Conservation (phyloP, 2,797 vertebrate genomes). For the Melanotaenia pygmaea region DNA sequence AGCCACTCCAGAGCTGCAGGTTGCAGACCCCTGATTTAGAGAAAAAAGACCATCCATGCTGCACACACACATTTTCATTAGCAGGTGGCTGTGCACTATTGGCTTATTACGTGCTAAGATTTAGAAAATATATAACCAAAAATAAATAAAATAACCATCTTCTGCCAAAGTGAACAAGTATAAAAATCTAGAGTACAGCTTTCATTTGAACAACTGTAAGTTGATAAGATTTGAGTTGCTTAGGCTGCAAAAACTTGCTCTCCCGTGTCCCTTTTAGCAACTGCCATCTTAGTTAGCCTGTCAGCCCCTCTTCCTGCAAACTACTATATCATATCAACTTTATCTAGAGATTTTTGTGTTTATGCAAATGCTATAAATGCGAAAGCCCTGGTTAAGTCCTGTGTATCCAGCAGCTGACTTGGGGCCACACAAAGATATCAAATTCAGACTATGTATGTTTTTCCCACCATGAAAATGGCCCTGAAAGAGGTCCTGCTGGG, state of each 20-base stretch:
- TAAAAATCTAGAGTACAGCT: too few relatives aligned
- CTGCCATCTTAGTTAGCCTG: neutral
- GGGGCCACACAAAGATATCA: neutral
- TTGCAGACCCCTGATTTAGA: too few relatives aligned
- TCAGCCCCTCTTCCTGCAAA: neutral
- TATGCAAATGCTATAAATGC: neutral
- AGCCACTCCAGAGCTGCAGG: too few relatives aligned
- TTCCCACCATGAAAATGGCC: neutral
- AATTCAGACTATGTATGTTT: neutral
- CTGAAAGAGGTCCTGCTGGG: conserved; percentile 1
- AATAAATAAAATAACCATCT: too few relatives aligned
- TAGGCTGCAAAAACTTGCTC: neutral
- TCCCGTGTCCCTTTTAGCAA: neutral
- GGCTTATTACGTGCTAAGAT: too few relatives aligned
- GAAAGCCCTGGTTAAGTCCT: neutral
- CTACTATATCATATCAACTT: neutral
- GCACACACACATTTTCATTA: too few relatives aligned
- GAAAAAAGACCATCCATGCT: too few relatives aligned
- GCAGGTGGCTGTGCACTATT: too few relatives aligned
- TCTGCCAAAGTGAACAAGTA: too few relatives aligned
- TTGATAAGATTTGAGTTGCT: neutral
- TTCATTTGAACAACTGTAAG: too few relatives aligned
- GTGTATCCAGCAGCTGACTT: neutral
- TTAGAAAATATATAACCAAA: too few relatives aligned
- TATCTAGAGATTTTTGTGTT: neutral